Evolutionary conservation across 2,888 invertebrate species (phyloP).

Genomic region (Campoplex nolae): DNA sequence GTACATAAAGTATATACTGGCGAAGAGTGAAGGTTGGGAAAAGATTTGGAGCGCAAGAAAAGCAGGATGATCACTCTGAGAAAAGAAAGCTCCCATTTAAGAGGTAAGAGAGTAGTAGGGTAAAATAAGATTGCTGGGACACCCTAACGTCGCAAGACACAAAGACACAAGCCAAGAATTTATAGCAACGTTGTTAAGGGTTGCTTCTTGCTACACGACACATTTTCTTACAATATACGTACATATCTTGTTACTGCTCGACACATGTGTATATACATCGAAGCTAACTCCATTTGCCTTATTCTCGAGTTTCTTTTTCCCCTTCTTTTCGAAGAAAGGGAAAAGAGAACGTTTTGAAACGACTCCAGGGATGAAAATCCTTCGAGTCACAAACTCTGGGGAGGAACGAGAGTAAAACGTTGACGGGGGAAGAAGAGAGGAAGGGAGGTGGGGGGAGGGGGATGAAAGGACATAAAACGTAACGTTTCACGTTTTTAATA

Average conservation of each 20-base stretch:
- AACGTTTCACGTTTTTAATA: conserved; percentile 78
- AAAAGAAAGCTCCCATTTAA: conserved; percentile 32
- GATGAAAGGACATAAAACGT: conserved; percentile 72
- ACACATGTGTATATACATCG: conserved; percentile 39
- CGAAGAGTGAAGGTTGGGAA: conserved; percentile 46
- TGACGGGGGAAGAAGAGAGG: conserved; percentile 21
- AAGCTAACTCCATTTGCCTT: conserved; percentile 59
- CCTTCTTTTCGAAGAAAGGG: conserved; percentile 33
- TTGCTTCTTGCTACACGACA: conserved; percentile 2
- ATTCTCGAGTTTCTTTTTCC: conserved; percentile 27
- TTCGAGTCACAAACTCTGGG: conserved; percentile 49
- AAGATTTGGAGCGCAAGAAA: conserved; percentile 30
- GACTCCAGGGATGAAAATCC: conserved; percentile 64
- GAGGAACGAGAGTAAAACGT: conserved; percentile 71
- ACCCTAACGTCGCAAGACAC: conserved; percentile 36
- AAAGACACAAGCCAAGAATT: conserved; percentile 43
- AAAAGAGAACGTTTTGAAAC: conserved; percentile 49
- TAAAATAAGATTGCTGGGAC: conserved; percentile 62
- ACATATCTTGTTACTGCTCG: conserved; percentile 19
- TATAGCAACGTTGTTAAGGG: conserved; percentile 56
- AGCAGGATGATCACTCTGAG: conserved; percentile 53
- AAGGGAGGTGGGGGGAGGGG: conserved; percentile 41
- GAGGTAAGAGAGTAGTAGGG: conserved; percentile 7
- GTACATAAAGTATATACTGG: conserved; percentile 52
- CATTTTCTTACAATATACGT: conserved; percentile 6